These are phyloP conservation scores for Gymnodraco acuticeps DNA, from an alignment of 2,797 vertebrate genomes.

Conservation along the genomic window DNA sequence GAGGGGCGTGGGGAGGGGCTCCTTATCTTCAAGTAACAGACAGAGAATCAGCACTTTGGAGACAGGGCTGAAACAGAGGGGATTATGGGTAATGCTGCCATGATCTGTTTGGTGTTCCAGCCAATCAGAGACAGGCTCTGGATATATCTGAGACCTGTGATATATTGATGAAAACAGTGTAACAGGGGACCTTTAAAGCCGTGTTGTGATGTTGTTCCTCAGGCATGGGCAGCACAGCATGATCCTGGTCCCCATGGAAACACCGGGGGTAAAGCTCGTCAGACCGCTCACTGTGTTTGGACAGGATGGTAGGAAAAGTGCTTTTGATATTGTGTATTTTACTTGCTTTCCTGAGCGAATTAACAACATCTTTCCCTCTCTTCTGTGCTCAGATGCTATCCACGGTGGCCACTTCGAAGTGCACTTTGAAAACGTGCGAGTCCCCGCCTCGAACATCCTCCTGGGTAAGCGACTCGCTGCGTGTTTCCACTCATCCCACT, in stretches of 20 bases:
- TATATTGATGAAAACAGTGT: too few species aligned
- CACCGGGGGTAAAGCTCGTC: slow-evolving; percentile 87
- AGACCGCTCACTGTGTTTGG: slow-evolving; percentile 93
- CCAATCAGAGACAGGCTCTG: too few species aligned
- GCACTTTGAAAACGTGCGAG: slow-evolving; percentile 89
- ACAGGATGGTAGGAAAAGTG: slow-evolving; percentile 84
- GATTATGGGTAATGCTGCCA: too few species aligned
- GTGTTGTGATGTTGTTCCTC: slow-evolving; percentile 29
- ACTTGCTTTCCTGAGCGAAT: slow-evolving; percentile 4
- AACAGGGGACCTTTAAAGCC: not conserved
- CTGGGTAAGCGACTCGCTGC: slow-evolving; percentile 84
- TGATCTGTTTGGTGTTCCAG: too few species aligned
- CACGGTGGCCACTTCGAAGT: slow-evolving; percentile 97
- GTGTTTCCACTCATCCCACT: not conserved
- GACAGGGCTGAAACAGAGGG: too few species aligned
- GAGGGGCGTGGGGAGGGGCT: too few species aligned
- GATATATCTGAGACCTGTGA: too few species aligned
- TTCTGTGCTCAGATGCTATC: slow-evolving; percentile 85
- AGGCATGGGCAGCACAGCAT: slow-evolving; percentile 93
- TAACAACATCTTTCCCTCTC: rapidly evolving
- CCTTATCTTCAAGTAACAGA: too few species aligned
- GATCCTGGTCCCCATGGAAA: slow-evolving; percentile 92
- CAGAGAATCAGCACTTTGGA: too few species aligned
- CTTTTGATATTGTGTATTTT: not conserved
- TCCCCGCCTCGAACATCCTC: slow-evolving; percentile 90